Percentiles rank a stretch among this genome's conserved stretches.
Conservation (phyloP, 2,888 invertebrate species). For the Ctena decussata region DNA sequence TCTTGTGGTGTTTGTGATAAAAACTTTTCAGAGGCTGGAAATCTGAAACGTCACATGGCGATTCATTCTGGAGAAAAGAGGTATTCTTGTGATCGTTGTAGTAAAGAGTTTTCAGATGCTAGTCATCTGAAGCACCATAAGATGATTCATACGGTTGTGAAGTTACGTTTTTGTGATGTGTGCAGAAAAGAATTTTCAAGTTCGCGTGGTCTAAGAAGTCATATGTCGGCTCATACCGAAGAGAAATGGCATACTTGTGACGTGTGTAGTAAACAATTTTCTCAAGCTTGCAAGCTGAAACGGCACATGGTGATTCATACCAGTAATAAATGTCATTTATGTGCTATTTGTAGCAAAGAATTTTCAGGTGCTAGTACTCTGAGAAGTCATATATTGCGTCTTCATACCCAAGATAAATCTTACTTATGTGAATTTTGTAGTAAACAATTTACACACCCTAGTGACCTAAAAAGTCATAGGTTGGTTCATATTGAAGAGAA, state of each 20-base stretch:
- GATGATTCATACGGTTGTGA: too few species aligned
- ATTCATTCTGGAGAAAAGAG: too few species aligned
- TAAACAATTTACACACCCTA: neutral
- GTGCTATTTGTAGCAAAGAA: neutral
- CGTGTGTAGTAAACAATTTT: neutral
- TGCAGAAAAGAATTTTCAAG: neutral
- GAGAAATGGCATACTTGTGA: neutral
- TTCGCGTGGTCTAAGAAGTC: neutral
- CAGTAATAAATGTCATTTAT: neutral
- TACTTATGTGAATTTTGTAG: neutral
- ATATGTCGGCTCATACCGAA: neutral
- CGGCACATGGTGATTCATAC: neutral
- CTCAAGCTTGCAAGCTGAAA: neutral
- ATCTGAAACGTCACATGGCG: too few species aligned
- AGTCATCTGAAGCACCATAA: too few species aligned
- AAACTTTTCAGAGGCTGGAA: too few species aligned
- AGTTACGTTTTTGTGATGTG: neutral
- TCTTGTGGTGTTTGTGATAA: too few species aligned
- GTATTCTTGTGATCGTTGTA: too few species aligned
- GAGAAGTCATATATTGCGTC: neutral
- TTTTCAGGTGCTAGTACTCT: neutral
- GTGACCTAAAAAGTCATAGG: neutral
- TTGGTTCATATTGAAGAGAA: neutral
- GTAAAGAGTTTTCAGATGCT: too few species aligned
- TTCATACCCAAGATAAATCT: neutral